Evolutionary conservation across 2,888 invertebrate genomes (phyloP), one percentile per base, ranked within the genome.

Genomic region (Deroplatys truncata): DNA sequence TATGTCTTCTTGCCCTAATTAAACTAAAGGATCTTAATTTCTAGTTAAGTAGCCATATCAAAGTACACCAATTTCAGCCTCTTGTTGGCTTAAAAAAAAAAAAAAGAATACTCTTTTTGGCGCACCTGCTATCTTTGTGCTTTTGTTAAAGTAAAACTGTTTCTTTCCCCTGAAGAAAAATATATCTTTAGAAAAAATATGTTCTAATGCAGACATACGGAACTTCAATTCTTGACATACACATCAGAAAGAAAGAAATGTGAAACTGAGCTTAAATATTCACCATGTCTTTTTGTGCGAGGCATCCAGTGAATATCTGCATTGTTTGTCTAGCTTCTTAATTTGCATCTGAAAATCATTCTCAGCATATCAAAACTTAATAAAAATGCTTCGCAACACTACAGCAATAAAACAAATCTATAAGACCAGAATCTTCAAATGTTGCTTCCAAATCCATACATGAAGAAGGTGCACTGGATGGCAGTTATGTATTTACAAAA

Each of bases 171-270:
- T 87, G 43, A 82, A 28, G 43, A 87, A 87, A 87, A 87, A 87
- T 87, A 87, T 83, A 87, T 87, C 28, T 87, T 87, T 87, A 87
- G 87, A 87, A 87, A 87, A 87, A 87, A 87, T 87, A 87, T 83
- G 83, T 16, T 87, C 56, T 72, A 72, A 72, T 82, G 83, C 43
- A 87, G 83, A 35, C 87, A 87, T 82, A 35, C 28, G 43, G 43
- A 82, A 87, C 43, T 82, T 86, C 28, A 29, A 82, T 31, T 28
- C 82, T 31, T 86, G 72, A 29, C 56, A 15, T 28, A 29, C 49
- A 29, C 35, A 35, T 87, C 87, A 83, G 10, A 31, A 82, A 87
- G 82, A 87, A 25, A 83, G 28, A 87, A 87, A 86, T 29, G 25
- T 25, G 28, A 31, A 72, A 72, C 28, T 86, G 29, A 29, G 82